Evolutionary conservation across 2,888 invertebrate species (phyloP).

Genomic region (Argyra leucocephala): DNA sequence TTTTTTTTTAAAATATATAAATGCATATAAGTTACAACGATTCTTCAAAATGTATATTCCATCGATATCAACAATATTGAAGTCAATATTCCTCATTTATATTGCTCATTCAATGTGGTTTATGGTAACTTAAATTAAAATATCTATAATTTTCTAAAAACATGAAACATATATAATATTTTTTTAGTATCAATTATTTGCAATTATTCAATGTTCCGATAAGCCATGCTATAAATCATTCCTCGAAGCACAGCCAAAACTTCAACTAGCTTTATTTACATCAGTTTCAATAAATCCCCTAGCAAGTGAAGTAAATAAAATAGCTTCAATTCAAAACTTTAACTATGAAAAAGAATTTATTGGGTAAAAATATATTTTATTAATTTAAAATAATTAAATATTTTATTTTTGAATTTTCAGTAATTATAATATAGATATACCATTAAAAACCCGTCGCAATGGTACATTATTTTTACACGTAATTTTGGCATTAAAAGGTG

Average conservation of each 20-base stretch:
- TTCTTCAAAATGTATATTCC: constrained; percentile 39
- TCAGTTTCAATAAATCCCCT: constrained; percentile 53
- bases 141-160: too few relatives aligned
- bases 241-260: constrained; percentile 55
- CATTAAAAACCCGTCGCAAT: constrained; percentile 66
- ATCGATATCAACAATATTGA: constrained; percentile 55
- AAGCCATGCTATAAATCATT: constrained; percentile 58
- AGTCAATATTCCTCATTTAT: constrained; percentile 57
- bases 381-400: background rate
- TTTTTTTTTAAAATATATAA: too few relatives aligned
- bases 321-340: constrained; percentile 55
- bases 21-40: constrained; percentile 27
- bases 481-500: constrained; percentile 53
- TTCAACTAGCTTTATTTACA: constrained; percentile 61
- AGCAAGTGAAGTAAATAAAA: constrained; percentile 49
- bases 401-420: constrained; percentile 43
- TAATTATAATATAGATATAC: constrained; percentile 58
- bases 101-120: constrained; percentile 67
- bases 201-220: constrained; percentile 54
- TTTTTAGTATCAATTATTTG: constrained; percentile 52
- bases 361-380: background rate
- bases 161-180: too few relatives aligned
- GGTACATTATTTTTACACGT: constrained; percentile 75
- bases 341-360: constrained; percentile 49
- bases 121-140: constrained; percentile 39